These are phyloP conservation scores for Dermatemys mawii DNA, from an alignment of 2,113 vertebrate species.

Conservation along the genomic window DNA sequence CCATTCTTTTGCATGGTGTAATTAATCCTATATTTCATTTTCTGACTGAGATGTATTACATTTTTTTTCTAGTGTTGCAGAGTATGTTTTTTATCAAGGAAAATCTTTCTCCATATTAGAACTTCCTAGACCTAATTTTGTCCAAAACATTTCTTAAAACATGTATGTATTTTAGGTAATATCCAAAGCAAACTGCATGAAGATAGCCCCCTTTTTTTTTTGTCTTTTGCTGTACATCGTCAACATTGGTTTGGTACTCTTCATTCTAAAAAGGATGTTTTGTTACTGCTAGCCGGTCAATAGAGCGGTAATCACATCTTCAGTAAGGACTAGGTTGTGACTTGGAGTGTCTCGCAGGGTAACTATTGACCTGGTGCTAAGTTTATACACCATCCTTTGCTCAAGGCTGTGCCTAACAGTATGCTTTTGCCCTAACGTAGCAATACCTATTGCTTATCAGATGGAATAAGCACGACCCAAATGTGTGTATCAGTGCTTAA, in stretches of 20 bases:
- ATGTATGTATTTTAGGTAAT: accelerated
- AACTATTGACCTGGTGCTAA: neutral
- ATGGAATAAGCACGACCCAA: neutral
- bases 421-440: neutral
- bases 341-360: neutral
- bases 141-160: neutral
- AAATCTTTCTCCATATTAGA: accelerated
- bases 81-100: neutral
- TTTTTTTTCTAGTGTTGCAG: neutral
- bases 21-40: neutral
- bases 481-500: neutral
- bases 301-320: accelerated
- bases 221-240: neutral
- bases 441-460: neutral
- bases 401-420: neutral
- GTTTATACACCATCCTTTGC: neutral
- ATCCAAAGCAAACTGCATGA: neutral
- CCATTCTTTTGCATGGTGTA: neutral
- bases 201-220: neutral
- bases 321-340: neutral
- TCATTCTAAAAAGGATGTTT: neutral
- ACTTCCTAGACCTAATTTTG: neutral
- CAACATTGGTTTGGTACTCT: accelerated
- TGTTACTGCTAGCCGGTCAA: accelerated
- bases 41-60: neutral